A percentile compares a stretch with the other conserved stretches of the same genome.
phyloP scores from a whole-genome alignment of 2,888 invertebrate genomes.

The Elmis aenea region DNA sequence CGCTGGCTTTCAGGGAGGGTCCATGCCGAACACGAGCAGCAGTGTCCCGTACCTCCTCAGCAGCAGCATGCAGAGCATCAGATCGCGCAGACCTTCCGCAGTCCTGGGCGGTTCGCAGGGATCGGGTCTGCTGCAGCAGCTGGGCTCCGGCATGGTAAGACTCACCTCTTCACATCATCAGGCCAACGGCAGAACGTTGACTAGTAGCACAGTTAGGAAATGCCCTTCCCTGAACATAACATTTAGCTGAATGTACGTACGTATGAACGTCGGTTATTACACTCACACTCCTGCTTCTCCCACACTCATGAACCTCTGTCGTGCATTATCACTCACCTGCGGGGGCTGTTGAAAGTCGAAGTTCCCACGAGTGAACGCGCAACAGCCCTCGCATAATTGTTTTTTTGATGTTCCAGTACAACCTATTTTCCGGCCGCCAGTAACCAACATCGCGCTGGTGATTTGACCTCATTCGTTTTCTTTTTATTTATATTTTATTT shows the following conservation, averaged over 20 bases:
- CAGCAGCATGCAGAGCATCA: slow-evolving; percentile 71
- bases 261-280: slow-evolving; percentile 30
- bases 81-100: slow-evolving; percentile 69
- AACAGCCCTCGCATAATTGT: slow-evolving; percentile 39
- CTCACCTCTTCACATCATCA: slow-evolving; percentile 58
- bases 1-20: slow-evolving; percentile 64
- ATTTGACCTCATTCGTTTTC: slow-evolving; percentile 28
- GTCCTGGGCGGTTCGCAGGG: slow-evolving; percentile 52
- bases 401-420: slow-evolving; percentile 48
- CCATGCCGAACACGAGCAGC: slow-evolving; percentile 86
- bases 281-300: slow-evolving; percentile 39
- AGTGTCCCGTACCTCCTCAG: slow-evolving; percentile 82
- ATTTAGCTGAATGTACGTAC: slow-evolving; percentile 54
- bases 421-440: slow-evolving; percentile 48
- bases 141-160: slow-evolving; percentile 93
- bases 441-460: slow-evolving; percentile 41
- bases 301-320: slow-evolving; percentile 37
- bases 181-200: slow-evolving; percentile 51
- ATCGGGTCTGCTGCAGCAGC: slow-evolving; percentile 72
- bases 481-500: slow-evolving; percentile 21
- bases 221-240: slow-evolving; percentile 73
- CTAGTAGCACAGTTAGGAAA: slow-evolving; percentile 62
- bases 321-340: slow-evolving; percentile 44
- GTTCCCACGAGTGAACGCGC: slow-evolving; percentile 13
- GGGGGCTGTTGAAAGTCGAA: slow-evolving; percentile 40